Base-by-base conservation (phyloP, 2,797 vertebrate genomes). In the Syngnathus rostellatus region DNA sequence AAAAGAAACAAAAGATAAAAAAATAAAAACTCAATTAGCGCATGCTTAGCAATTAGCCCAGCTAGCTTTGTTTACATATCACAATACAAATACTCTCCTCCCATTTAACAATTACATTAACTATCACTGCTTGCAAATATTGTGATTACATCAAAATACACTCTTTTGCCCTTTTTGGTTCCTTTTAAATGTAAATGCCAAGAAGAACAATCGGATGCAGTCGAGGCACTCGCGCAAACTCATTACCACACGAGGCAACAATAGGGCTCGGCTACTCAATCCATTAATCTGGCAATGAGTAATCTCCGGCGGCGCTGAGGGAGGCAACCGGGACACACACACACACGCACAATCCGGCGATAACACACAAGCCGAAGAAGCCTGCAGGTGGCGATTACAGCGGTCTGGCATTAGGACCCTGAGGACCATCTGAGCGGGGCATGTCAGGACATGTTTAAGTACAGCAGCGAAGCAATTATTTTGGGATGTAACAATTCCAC, bases 241-340 rank as follows among this genome's bases (percentile, higher is more conserved):
- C 68, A 64, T 61, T 68, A 76, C 72, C 76, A 67, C 68, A 63
- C 55, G 69, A 71, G 48, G 76, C 81, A 74, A 87, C 85, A 88
- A 83, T 41, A 85, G 83, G 82, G 69, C 77, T 57, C 62, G 78
- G 84, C 82, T 82, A 87, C 78, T 88, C 86, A 88, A 87, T 88
- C 86, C 85, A 89, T 87, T 88, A 88, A 89, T 89, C 86, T 88
- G 83, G 82, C 86, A 89, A 79, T 86, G 85, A 88, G 81, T 87
- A 89, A 89, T 89, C 84, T 89, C 81, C 86, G 85, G 84, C 83
- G 81, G 84, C 82, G 80, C 77, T 83, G 81, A 74, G 76, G 84
- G 81, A 81, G 68, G 69, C 82, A 72, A 83, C 68, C 55, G 58
- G 59, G 40, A 62, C 60, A 45, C 39, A 43, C 37, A 43, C 37